Conservation (phyloP, 2,113 vertebrate genomes). For the Pristiophorus japonicus region DNA sequence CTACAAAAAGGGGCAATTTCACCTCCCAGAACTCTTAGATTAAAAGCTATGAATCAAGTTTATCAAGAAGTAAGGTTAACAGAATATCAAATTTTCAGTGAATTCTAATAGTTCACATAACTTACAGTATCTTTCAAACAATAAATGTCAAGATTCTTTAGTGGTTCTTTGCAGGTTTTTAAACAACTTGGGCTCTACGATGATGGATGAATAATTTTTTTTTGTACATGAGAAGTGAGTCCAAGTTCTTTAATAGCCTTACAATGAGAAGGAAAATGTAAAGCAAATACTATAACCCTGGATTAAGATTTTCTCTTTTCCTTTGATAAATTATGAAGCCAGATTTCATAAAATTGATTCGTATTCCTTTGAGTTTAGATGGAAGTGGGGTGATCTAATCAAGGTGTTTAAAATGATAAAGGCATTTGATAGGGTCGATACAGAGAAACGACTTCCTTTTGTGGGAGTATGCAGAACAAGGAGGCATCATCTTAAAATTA, state of each 20-base stretch:
- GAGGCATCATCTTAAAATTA: neutral
- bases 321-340: constrained; percentile 5
- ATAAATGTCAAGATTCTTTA: neutral
- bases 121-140: neutral
- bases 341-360: neutral
- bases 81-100: neutral
- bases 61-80: neutral
- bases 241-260: neutral
- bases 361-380: neutral
- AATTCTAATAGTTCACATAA: neutral
- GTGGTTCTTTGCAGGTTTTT: neutral
- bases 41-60: constrained; percentile 12
- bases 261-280: neutral
- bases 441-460: neutral
- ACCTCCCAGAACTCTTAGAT: neutral
- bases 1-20: too few relatives aligned
- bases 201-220: neutral
- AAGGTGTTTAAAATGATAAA: neutral
- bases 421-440: neutral
- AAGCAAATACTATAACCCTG: neutral
- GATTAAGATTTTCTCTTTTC: neutral
- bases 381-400: neutral
- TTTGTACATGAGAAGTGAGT: neutral
- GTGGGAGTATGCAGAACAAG: neutral
- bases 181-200: neutral